Conservation (phyloP, 2,888 invertebrate genomes). For the Campopleginae sp. region DNA sequence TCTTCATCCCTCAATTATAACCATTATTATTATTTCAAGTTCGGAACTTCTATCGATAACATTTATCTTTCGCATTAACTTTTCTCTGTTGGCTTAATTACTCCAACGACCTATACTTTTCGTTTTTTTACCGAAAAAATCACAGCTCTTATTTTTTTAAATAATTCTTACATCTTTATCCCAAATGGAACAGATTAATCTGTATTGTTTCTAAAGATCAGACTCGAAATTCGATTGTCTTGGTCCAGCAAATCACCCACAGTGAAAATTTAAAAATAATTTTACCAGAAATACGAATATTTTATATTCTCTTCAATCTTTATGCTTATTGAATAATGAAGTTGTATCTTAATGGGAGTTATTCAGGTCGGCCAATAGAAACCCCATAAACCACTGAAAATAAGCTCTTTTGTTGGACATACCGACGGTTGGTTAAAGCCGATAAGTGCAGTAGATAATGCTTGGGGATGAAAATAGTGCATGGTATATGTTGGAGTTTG, state of each 20-base stretch:
- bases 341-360: constrained; percentile 17
- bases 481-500: constrained; percentile 26
- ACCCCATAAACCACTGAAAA: constrained; percentile 2
- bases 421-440: constrained; percentile 46
- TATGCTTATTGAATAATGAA: constrained; percentile 1
- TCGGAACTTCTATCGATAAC: constrained; percentile 7
- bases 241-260: neutral
- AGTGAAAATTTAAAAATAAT: neutral
- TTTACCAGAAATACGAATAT: neutral
- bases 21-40: constrained; percentile 21
- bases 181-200: neutral
- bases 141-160: neutral
- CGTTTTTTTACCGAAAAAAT: neutral
- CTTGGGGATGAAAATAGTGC: constrained; percentile 40
- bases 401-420: constrained; percentile 29
- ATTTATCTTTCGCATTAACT: constrained; percentile 5
- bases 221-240: neutral
- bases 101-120: neutral
- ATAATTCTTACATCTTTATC: neutral
- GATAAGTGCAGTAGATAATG: constrained; percentile 62
- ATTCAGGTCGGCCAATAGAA: constrained; percentile 23
- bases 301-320: neutral
- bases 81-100: neutral
- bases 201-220: neutral
- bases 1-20: constrained; percentile 49